Evolutionary conservation across 2,888 invertebrate genomes (phyloP).

Genomic region (Sipunculus nudus): DNA sequence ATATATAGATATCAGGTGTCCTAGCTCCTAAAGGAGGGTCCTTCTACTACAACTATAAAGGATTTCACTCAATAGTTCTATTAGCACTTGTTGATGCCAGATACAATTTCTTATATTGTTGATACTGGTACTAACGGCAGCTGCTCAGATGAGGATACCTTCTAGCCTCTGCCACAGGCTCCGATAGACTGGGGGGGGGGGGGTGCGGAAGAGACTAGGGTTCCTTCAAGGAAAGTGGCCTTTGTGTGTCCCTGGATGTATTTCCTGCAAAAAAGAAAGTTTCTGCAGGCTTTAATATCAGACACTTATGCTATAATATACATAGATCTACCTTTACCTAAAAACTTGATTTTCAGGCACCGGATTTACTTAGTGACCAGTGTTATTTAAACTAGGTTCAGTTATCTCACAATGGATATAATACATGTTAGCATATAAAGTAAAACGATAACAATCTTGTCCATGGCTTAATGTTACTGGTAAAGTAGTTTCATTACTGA

Average conservation of each 20-base stretch:
- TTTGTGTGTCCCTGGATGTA: conserved; percentile 3
- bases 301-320: no score
- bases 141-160: background rate
- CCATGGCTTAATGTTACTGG: no score
- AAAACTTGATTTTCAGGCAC: background rate
- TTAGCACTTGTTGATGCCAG: conserved; percentile 3
- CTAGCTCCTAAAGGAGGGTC: background rate
- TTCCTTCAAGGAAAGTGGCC: background rate
- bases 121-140: conserved; percentile 1
- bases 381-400: background rate
- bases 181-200: no score
- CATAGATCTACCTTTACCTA: no score
- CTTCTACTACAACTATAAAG: conserved; percentile 13
- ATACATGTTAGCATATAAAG: no score
- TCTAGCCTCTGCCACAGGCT: no score
- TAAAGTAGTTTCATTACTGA: no score
- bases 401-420: no score
- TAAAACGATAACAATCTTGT: no score
- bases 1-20: background rate
- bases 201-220: no score
- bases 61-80: conserved; percentile 9
- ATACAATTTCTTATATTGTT: conserved; percentile 7
- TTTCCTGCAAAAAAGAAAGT: background rate
- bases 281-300: no score
- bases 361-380: background rate